phyloP scores from a whole-genome alignment of 2,888 invertebrate genomes.

The Eristalis intricaria region DNA sequence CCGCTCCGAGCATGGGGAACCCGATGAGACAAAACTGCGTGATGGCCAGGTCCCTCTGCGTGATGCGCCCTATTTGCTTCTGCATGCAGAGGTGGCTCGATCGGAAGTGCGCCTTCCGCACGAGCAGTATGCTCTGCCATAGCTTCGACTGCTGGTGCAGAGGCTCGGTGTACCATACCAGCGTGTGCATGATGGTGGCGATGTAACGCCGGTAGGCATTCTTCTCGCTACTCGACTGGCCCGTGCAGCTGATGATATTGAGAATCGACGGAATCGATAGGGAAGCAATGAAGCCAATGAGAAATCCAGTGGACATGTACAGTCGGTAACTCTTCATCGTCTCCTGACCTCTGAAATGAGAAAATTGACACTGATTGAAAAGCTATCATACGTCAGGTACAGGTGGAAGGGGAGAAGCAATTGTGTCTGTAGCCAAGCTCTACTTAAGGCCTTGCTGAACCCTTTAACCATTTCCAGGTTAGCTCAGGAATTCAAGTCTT shows the following conservation, averaged over 20 bases:
- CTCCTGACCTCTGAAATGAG: constrained; percentile 85
- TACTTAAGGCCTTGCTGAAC: too few species aligned
- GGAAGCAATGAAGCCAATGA: constrained; percentile 89
- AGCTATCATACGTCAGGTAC: too few species aligned
- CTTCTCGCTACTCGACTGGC: constrained; percentile 85
- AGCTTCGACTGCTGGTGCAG: constrained; percentile 82
- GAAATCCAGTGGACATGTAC: constrained; percentile 86
- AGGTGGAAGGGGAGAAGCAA: too few species aligned
- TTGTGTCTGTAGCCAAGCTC: too few species aligned
- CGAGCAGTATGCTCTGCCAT: constrained; percentile 86
- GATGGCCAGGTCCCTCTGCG: constrained; percentile 91
- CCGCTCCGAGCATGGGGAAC: constrained; percentile 85
- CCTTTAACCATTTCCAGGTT: too few species aligned
- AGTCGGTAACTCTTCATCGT: constrained; percentile 88
- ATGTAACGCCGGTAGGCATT: constrained; percentile 90
- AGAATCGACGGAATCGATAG: constrained; percentile 89
- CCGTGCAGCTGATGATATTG: constrained; percentile 86
- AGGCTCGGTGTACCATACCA: constrained; percentile 86
- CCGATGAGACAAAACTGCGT: constrained; percentile 95
- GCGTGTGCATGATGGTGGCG: constrained; percentile 89
- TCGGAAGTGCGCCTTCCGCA: constrained; percentile 86
- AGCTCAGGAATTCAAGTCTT: too few species aligned
- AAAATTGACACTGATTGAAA: too few species aligned
- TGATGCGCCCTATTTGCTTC: constrained; percentile 83
- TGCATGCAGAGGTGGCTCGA: constrained; percentile 83